phyloP scores from a whole-genome alignment of 1,140 invertebrate species.

The Magallana gigas region DNA sequence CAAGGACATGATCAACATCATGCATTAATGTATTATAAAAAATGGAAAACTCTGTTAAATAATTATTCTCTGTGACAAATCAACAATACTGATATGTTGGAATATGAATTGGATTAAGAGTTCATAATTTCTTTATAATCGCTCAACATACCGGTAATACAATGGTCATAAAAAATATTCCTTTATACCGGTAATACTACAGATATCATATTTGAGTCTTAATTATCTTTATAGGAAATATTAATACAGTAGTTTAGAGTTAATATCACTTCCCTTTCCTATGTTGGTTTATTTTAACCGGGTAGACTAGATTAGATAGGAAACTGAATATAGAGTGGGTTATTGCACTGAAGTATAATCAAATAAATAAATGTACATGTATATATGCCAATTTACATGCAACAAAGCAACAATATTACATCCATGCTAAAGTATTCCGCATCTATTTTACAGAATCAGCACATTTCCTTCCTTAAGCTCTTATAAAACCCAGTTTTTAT shows the following conservation, averaged over 20 bases:
- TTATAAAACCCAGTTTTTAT: no score
- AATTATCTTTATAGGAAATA: no score
- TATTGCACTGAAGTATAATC: constrained; percentile 28
- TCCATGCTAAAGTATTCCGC: no score
- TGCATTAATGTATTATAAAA: constrained; percentile 11
- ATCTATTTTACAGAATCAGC: background rate
- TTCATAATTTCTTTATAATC: background rate
- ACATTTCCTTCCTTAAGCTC: background rate
- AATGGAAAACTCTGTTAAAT: background rate
- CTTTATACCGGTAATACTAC: no score
- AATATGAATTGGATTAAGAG: constrained; percentile 14
- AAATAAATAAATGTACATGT: background rate
- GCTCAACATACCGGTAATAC: background rate
- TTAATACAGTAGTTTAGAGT: no score
- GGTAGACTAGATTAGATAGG: constrained; percentile 10
- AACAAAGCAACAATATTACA: no score
- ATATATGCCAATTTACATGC: no score
- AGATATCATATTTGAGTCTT: no score
- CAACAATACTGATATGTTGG: constrained; percentile 24
- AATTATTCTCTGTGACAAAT: constrained; percentile 15
- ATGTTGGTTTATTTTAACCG: no score
- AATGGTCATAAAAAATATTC: no score
- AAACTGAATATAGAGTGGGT: background rate
- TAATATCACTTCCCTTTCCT: no score
- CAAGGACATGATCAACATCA: background rate